Evolutionary conservation across 1,140 invertebrate species (phyloP), one percentile per base, ranked within the genome.

Genomic region (Ooceraea biroi): DNA sequence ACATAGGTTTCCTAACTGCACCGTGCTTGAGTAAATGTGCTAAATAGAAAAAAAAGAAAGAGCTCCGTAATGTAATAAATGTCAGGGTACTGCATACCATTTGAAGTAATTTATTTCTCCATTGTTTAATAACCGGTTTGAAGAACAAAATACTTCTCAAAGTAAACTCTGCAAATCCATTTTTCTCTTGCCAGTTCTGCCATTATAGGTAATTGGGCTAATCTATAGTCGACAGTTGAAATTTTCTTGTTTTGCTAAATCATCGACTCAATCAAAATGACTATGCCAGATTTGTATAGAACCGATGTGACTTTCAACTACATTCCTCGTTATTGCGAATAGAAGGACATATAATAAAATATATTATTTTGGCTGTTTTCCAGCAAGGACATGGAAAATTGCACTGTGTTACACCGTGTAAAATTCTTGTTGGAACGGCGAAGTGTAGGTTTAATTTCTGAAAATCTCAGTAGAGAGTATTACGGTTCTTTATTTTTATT

Each of bases 271-370:
- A n/a, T n/a, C n/a, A n/a, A n/a, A n/a, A n/a, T n/a, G n/a, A n/a
- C n/a, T n/a, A n/a, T n/a, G 63, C 60, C 85, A 88, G 71, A 88
- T 60, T 63, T 88, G 57, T 88, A 86, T 89, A 86, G 74, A 89
- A 86, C 85, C 88, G 83, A 88, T 60, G 76, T 50, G 65, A 85
- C 52, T 36, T 36, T 71, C 48, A 78, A 88, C 63, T 88, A 76
- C 88, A 89, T 89, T 89, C 88, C 88, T 86, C 72, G 63, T 86
- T 86, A 57, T 87, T 72, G 58, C 84, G 55, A 27, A 84, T 85
- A 89, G 65, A 88, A 71, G 55, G 68, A 78, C 82, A 50, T 77
- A 36, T 89, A 86, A 83, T 83, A 73, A 88, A 88, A 19, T 46
- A 72, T 88, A 48, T 82, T n/a, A n/a, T n/a, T n/a, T n/a, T n/a